A percentile compares a stretch with the other conserved stretches of the same genome.
phyloP scores from a whole-genome alignment of 2,113 vertebrate species.

The Spea multiplicata region DNA sequence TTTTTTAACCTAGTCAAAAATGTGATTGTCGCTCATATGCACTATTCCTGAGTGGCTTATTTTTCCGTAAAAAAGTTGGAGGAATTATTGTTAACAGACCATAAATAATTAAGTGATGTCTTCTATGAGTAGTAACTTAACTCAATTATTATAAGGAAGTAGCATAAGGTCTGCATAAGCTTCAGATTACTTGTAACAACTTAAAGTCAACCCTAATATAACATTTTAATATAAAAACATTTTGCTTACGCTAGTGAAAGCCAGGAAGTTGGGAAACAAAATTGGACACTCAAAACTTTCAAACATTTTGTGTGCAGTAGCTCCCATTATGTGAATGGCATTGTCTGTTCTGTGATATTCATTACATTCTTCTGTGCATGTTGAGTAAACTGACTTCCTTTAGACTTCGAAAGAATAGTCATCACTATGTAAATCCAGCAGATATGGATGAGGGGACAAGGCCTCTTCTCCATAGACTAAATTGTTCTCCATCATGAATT shows the following conservation, averaged over 20 bases:
- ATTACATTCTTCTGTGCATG: too few species aligned
- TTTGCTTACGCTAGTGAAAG: not conserved
- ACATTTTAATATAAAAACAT: not conserved
- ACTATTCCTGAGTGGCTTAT: not conserved
- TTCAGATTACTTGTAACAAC: not conserved
- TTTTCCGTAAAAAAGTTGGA: not conserved
- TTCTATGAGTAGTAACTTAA: constrained; percentile 1
- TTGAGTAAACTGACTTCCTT: too few species aligned
- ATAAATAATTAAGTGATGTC: constrained; percentile 9
- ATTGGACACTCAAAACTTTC: too few species aligned
- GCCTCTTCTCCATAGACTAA: too few species aligned
- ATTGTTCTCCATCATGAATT: too few species aligned
- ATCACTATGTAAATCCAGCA: too few species aligned
- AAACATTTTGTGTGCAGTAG: too few species aligned
- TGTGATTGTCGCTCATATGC: constrained; percentile 1
- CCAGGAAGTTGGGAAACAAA: not conserved
- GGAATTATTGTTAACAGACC: constrained; percentile 5
- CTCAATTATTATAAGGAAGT: not conserved
- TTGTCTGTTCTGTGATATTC: too few species aligned
- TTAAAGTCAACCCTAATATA: not conserved
- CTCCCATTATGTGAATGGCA: too few species aligned
- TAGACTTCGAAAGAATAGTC: too few species aligned
- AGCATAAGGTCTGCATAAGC: not conserved
- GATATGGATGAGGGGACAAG: too few species aligned
- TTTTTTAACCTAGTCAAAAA: not conserved